Percentiles rank a stretch among this genome's conserved stretches.
Evolutionary conservation across 2,113 vertebrate species (phyloP).

Genomic region (Notarius quadriscutis): DNA sequence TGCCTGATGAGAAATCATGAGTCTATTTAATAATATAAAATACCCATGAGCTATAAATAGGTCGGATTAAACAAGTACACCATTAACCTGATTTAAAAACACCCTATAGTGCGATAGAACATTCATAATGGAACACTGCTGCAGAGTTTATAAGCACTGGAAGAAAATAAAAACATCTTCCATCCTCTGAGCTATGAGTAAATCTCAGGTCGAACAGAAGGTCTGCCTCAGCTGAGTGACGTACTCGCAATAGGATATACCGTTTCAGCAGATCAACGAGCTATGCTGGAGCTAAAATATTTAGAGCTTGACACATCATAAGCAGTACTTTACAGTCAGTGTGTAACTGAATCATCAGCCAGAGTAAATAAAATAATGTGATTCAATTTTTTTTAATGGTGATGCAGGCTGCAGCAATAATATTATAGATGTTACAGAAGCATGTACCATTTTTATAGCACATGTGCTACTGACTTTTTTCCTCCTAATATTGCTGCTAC

Average conservation of each 20-base stretch:
- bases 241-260: background rate
- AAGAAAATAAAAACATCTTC: background rate
- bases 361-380: background rate
- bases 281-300: background rate
- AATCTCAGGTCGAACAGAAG: background rate
- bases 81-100: conserved; percentile 3
- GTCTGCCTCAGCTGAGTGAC: background rate
- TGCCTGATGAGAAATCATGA: no score
- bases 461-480: background rate
- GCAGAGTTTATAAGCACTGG: background rate
- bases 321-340: background rate
- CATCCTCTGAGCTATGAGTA: background rate
- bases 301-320: background rate
- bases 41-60: background rate
- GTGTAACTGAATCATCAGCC: background rate
- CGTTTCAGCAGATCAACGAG: background rate
- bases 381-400: background rate
- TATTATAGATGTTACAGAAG: background rate
- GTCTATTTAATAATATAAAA: background rate
- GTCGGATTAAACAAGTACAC: background rate
- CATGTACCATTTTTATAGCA: background rate
- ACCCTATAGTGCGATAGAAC: background rate
- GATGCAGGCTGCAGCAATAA: background rate
- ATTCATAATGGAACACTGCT: background rate
- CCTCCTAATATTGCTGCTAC: background rate